A percentile compares a stretch with the other conserved stretches of the same genome.
Conservation (phyloP, 2,888 invertebrate species). For the Platycheirus albimanus region DNA sequence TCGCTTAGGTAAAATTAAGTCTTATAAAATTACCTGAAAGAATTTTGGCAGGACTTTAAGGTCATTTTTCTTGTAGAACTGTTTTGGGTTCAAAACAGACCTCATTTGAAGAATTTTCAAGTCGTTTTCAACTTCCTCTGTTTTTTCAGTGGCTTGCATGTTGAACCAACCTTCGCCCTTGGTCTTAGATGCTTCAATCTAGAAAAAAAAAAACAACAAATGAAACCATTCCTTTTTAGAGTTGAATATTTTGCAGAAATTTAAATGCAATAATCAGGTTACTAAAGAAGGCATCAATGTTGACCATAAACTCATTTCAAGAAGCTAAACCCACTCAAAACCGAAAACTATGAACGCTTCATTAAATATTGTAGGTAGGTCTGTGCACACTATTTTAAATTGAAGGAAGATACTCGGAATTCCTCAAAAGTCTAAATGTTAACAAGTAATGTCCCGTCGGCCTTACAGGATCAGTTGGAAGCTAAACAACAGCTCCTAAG, state of each 20-base stretch:
- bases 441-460: slow-evolving; percentile 79
- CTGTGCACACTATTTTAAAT: slow-evolving; percentile 78
- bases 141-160: slow-evolving; percentile 93
- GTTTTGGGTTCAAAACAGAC: slow-evolving; percentile 94
- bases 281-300: slow-evolving; percentile 83
- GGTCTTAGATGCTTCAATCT: slow-evolving; percentile 88
- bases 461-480: slow-evolving; percentile 81
- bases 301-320: slow-evolving; percentile 76
- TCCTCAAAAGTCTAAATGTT: slow-evolving; percentile 78
- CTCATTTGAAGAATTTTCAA: slow-evolving; percentile 96
- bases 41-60: slow-evolving; percentile 94
- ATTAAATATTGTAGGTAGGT: slow-evolving; percentile 21
- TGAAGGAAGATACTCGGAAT: slow-evolving; percentile 71
- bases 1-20: neutral
- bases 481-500: slow-evolving; percentile 79
- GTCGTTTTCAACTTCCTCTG: slow-evolving; percentile 93
- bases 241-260: too few species aligned
- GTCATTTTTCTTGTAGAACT: slow-evolving; percentile 97
- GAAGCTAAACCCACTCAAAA: slow-evolving; percentile 65
- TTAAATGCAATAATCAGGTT: slow-evolving; percentile 79
- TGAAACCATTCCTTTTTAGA: too few species aligned
- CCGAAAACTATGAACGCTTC: slow-evolving; percentile 38
- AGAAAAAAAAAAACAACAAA: slow-evolving; percentile 76
- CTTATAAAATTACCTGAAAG: slow-evolving; percentile 88
- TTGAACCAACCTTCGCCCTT: slow-evolving; percentile 95